Percentiles rank a stretch among this genome's conserved stretches.
phyloP scores from a whole-genome alignment of 2,113 vertebrate species.

The Cynopterus brachyotis region DNA sequence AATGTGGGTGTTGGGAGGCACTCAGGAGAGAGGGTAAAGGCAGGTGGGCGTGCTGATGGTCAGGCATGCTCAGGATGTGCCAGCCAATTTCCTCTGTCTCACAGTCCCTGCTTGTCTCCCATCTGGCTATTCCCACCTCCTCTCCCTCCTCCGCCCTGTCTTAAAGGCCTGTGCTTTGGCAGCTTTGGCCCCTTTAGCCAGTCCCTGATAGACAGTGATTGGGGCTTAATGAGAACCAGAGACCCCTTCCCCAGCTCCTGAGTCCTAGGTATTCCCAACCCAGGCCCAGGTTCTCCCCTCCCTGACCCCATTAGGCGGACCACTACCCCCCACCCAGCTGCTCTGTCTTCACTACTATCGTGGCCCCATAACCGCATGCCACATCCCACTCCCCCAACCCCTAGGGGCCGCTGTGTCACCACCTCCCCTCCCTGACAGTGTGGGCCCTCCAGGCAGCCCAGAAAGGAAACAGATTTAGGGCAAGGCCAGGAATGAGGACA shows the following conservation, averaged over 20 bases:
- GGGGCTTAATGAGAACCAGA: neutral
- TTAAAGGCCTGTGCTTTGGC: neutral
- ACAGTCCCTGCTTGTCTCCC: neutral
- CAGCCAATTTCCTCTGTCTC: too few species aligned
- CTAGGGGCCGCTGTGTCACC: neutral
- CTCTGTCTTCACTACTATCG: neutral
- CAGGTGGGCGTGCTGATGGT: too few species aligned
- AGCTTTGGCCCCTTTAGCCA: neutral
- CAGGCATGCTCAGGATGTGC: neutral
- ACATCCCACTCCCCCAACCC: neutral
- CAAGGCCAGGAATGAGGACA: slow-evolving; percentile 69
- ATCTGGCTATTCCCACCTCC: neutral
- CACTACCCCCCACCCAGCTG: neutral
- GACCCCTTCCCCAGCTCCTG: neutral
- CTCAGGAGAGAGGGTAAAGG: neutral
- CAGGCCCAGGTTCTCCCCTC: neutral
- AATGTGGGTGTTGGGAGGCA: neutral
- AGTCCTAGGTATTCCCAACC: neutral
- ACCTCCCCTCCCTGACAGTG: neutral
- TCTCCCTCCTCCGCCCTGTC: neutral
- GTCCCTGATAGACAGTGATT: neutral
- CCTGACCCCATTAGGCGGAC: neutral
- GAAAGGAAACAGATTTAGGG: slow-evolving; percentile 74
- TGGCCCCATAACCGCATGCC: neutral
- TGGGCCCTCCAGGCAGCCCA: slow-evolving; percentile 44